Conservation (phyloP, 2,797 vertebrate genomes). For the Limnodromus scolopaceus region DNA sequence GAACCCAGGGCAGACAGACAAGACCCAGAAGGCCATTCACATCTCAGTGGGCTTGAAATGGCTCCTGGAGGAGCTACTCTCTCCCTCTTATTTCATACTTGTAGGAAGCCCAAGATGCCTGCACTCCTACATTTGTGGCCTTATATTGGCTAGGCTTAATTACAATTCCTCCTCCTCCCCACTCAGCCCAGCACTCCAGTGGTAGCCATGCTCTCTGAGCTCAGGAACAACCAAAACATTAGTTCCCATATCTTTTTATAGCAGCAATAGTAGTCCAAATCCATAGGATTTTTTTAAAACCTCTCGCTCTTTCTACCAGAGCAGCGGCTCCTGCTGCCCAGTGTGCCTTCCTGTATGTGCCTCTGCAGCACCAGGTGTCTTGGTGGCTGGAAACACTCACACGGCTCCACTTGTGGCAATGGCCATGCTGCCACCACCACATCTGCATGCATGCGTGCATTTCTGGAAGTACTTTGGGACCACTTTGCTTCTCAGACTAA, state of each 20-base stretch:
- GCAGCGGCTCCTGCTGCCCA: background rate
- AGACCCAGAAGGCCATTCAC: background rate
- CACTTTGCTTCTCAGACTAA: background rate
- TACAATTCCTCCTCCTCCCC: background rate
- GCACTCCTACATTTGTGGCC: background rate
- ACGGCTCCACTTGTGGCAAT: fast-evolving
- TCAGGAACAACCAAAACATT: background rate
- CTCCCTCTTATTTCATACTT: background rate
- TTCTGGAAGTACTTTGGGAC: background rate
- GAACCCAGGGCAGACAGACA: background rate
- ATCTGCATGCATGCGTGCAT: fast-evolving
- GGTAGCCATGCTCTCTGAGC: background rate
- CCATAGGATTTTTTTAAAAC: background rate
- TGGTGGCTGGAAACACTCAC: background rate
- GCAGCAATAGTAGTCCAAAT: background rate
- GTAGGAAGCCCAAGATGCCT: background rate
- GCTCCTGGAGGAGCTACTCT: background rate
- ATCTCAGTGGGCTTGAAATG: background rate
- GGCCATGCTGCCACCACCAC: fast-evolving
- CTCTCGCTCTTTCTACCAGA: background rate
- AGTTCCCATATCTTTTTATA: background rate
- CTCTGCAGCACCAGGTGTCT: background rate
- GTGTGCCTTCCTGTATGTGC: background rate
- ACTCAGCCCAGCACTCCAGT: background rate
- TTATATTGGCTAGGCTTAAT: background rate